phyloP scores from a whole-genome alignment of 1,140 invertebrate genomes.

The Bombus terrestris region DNA sequence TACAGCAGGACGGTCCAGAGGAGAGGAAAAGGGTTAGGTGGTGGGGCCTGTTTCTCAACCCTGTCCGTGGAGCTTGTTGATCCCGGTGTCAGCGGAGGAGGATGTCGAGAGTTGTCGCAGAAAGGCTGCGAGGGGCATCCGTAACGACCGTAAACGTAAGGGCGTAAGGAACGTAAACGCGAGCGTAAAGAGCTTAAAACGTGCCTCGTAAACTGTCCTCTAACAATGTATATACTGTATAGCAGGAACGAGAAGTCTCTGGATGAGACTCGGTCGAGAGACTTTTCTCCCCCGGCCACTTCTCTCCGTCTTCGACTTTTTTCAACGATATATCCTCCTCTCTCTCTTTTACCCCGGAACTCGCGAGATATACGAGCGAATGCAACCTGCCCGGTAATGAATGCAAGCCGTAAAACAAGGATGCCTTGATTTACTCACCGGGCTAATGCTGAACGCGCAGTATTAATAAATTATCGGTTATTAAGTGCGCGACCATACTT shows the following conservation, averaged over 20 bases:
- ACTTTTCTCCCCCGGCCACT: slow-evolving; percentile 31
- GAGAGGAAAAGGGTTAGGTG: slow-evolving; percentile 5
- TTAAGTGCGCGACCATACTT: slow-evolving; percentile 68
- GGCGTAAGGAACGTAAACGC: slow-evolving; percentile 65
- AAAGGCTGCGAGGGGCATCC: slow-evolving; percentile 56
- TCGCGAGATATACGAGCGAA: slow-evolving; percentile 77
- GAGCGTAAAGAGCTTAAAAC: slow-evolving; percentile 67
- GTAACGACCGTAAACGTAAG: slow-evolving; percentile 68
- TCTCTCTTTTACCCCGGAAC: slow-evolving; percentile 58
- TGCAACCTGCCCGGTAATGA: slow-evolving; percentile 77
- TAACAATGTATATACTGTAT: slow-evolving; percentile 65
- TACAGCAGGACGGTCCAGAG: slow-evolving; percentile 19
- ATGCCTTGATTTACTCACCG: slow-evolving; percentile 79
- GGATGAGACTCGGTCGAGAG: slow-evolving; percentile 33
- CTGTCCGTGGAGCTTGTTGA: slow-evolving; percentile 47
- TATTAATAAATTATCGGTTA: slow-evolving; percentile 81
- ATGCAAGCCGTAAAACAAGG: slow-evolving; percentile 79
- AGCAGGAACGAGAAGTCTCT: slow-evolving; percentile 35
- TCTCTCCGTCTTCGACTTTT: slow-evolving; percentile 5
- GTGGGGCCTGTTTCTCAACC: slow-evolving; percentile 49
- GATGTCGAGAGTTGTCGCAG: slow-evolving; percentile 59
- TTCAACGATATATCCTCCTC: slow-evolving; percentile 6
- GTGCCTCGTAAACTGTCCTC: slow-evolving; percentile 65
- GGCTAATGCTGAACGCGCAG: slow-evolving; percentile 69
- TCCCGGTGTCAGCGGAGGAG: slow-evolving; percentile 61